Percentiles rank a stretch among this genome's conserved stretches.
These are phyloP conservation scores for Quiscalus mexicanus DNA, from an alignment of 2,113 vertebrate species.

Conservation along the genomic window DNA sequence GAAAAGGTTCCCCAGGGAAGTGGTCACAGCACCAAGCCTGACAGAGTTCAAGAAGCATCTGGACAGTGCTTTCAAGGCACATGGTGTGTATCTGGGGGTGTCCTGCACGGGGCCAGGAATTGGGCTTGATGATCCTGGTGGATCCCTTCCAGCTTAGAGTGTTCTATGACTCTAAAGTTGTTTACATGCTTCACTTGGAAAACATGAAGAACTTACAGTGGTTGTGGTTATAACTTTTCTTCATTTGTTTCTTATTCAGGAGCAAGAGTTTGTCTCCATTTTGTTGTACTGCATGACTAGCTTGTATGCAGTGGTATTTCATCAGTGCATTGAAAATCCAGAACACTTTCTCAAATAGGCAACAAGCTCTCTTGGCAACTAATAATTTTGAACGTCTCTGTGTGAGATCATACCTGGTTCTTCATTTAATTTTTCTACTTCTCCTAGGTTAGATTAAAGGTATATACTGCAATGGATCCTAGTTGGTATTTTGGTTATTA, in stretches of 20 bases:
- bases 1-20: neutral
- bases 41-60: neutral
- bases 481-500: neutral
- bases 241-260: neutral
- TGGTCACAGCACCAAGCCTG: neutral
- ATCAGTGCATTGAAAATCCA: neutral
- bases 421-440: neutral
- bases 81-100: neutral
- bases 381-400: neutral
- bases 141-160: neutral
- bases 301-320: neutral
- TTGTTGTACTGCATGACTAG: neutral
- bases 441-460: neutral
- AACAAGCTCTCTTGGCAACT: neutral
- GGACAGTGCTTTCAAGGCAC: neutral
- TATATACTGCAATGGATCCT: neutral
- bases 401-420: neutral
- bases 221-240: neutral
- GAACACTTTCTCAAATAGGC: neutral
- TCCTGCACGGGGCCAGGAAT: neutral
- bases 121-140: neutral
- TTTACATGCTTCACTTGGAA: neutral
- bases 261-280: neutral
- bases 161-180: neutral
- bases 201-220: neutral